phyloP scores from a whole-genome alignment of 35 echinoderm and acorn worm genomes.

The Heliocidaris tuberculata region DNA sequence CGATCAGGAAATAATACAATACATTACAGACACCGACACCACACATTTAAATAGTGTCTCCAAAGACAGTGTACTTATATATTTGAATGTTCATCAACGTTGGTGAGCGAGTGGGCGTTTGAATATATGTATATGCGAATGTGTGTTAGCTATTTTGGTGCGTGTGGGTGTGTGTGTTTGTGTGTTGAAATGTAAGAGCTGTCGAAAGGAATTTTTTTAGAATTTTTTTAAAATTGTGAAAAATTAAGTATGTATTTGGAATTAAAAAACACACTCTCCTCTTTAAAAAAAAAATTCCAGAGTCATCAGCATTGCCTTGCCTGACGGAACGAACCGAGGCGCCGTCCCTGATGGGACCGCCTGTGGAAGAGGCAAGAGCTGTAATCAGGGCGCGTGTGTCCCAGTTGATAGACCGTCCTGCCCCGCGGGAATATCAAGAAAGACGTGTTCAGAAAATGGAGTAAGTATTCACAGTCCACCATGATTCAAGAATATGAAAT shows the following conservation, averaged over 20 bases:
- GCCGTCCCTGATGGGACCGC: neutral
- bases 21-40: too few relatives aligned
- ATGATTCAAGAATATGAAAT: too few relatives aligned
- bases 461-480: neutral
- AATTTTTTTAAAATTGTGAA: too few relatives aligned
- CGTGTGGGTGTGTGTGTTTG: too few relatives aligned
- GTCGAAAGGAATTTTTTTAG: neutral
- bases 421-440: neutral
- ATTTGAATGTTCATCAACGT: too few relatives aligned
- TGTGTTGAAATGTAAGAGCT: neutral
- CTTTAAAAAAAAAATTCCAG: neutral
- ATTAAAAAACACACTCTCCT: neutral
- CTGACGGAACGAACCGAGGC: neutral
- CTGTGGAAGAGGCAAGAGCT: neutral
- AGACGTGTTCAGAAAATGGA: neutral
- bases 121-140: too few relatives aligned
- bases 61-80: too few relatives aligned
- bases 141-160: too few relatives aligned
- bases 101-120: too few relatives aligned
- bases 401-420: neutral
- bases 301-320: neutral
- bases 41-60: too few relatives aligned
- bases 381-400: neutral
- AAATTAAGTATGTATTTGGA: neutral
- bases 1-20: too few relatives aligned